A percentile compares a stretch with the other conserved stretches of the same genome.
Conservation (phyloP, 1,140 invertebrate genomes). For the Protaetia brevitarsis region DNA sequence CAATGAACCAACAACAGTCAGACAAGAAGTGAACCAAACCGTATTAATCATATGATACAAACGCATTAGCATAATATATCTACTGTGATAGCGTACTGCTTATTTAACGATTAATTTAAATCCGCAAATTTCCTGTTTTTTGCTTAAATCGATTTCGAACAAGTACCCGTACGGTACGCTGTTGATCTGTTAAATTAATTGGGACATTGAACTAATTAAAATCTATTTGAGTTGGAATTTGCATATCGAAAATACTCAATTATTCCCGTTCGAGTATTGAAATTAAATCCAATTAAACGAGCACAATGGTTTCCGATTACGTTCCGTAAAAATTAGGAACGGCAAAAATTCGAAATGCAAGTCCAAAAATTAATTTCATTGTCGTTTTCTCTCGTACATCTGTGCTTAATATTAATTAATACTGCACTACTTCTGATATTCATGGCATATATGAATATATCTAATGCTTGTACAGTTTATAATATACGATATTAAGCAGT, state of each 20-base stretch:
- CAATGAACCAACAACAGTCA: too few species aligned
- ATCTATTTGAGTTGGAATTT: constrained; percentile 1
- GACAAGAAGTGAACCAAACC: too few species aligned
- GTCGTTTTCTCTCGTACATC: background rate
- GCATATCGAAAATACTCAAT: constrained; percentile 12
- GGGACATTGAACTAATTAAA: constrained; percentile 9
- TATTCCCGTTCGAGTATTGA: background rate
- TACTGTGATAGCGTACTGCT: too few species aligned
- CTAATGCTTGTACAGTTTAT: too few species aligned
- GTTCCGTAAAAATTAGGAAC: background rate
- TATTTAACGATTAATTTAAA: constrained; percentile 19
- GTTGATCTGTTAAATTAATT: background rate
- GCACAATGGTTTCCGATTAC: background rate
- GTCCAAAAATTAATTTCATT: background rate
- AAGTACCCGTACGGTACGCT: background rate
- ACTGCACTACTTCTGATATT: too few species aligned
- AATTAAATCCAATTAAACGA: constrained; percentile 11
- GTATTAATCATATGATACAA: too few species aligned
- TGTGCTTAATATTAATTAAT: too few species aligned
- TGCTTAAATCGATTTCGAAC: background rate
- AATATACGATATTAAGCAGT: too few species aligned
- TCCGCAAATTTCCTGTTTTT: constrained; percentile 3
- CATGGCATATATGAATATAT: too few species aligned
- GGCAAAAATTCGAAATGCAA: background rate
- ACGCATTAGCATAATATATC: too few species aligned